Percentiles rank a stretch among this genome's conserved stretches.
Evolutionary conservation across 2,797 vertebrate species (phyloP).

Genomic region (Periophthalmus magnuspinnatus): DNA sequence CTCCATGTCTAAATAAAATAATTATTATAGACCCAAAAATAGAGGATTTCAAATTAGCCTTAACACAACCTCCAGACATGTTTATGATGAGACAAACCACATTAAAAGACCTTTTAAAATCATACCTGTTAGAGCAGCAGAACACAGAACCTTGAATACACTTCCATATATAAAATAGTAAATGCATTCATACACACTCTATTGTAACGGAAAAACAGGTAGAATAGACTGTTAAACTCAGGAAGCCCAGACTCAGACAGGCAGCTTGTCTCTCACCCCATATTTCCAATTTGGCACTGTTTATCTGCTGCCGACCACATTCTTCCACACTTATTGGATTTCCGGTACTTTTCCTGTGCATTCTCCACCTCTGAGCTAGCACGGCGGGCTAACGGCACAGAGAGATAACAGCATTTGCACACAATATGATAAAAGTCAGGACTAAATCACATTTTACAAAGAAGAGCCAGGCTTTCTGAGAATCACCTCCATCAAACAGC

Average conservation of each 20-base stretch:
- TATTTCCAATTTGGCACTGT: constrained; percentile 23
- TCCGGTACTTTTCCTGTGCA: constrained; percentile 12
- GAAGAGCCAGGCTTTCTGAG: constrained; percentile 2
- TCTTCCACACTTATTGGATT: constrained; percentile 42
- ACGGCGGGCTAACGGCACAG: constrained; percentile 7
- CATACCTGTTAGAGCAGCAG: not conserved
- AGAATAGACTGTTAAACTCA: constrained; percentile 14
- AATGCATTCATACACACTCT: too few species aligned
- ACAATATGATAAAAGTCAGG: constrained; percentile 20
- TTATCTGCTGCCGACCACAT: constrained; percentile 19
- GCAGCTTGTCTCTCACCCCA: constrained; percentile 18
- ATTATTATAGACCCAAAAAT: too few species aligned
- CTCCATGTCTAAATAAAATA: too few species aligned
- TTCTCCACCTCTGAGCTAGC: constrained; percentile 17
- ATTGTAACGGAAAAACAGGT: not conserved
- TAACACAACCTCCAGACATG: not conserved
- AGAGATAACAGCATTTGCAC: constrained; percentile 23
- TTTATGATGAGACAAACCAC: not conserved
- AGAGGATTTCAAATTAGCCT: not conserved
- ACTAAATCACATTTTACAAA: constrained; percentile 20
- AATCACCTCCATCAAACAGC: not conserved
- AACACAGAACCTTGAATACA: not conserved
- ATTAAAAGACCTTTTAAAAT: not conserved
- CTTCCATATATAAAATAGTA: not conserved
- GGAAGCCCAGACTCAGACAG: constrained; percentile 12